Conservation (phyloP, 2,113 vertebrate genomes). For the Noturus placidus region DNA sequence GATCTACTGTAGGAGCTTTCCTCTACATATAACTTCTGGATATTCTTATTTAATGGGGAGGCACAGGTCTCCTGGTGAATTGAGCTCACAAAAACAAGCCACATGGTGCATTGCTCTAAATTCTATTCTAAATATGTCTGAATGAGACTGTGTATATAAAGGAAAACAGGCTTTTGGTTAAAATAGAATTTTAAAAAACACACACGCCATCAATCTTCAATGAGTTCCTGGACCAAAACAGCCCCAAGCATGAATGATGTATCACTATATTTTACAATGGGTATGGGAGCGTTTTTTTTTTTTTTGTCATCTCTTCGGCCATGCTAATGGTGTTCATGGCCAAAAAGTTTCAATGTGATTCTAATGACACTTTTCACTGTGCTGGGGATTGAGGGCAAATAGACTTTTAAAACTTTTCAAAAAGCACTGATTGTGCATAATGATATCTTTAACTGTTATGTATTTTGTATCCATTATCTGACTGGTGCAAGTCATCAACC, state of each 20-base stretch:
- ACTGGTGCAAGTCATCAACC: background rate
- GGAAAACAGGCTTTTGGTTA: background rate
- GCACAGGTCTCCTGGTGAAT: background rate
- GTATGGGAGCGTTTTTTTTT: background rate
- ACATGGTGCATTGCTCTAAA: background rate
- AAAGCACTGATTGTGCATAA: background rate
- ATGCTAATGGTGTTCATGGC: background rate
- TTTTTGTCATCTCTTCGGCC: background rate
- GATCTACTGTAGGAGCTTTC: background rate
- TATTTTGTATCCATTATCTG: constrained; percentile 20
- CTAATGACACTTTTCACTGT: constrained; percentile 5
- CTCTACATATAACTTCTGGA: background rate
- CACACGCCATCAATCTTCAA: background rate
- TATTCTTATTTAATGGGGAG: background rate
- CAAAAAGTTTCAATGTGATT: background rate
- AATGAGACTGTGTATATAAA: background rate
- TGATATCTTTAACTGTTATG: constrained; percentile 5
- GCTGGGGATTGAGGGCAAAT: background rate
- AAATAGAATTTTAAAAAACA: background rate
- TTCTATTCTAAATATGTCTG: background rate
- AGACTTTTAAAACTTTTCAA: background rate
- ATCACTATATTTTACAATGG: background rate
- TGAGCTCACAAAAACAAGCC: background rate
- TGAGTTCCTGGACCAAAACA: background rate
- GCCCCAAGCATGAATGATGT: background rate